Evolutionary conservation across 2,797 vertebrate genomes (phyloP), one percentile per base, ranked within the genome.

Genomic region (Sebastolobus altivelis): DNA sequence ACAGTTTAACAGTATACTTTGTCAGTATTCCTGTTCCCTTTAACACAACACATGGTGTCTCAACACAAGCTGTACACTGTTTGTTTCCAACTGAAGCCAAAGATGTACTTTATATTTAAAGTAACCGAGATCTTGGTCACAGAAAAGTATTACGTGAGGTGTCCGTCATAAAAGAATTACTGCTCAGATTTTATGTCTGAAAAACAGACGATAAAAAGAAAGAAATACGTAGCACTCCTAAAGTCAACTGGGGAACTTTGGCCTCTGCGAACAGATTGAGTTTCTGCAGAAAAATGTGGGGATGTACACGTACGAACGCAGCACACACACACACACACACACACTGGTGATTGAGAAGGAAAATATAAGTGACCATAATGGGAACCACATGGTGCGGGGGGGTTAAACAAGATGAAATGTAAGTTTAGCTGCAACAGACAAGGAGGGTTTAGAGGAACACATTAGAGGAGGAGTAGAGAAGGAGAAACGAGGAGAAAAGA

Each of bases 371-470:
- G 87, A 75, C 74, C 80, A 67, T 90, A 93, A 96, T 95, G 93
- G 90, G 88, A 96, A 95, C 92, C 95, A 96, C 93, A 96, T 96
- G 95, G 87, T 69, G 75, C 4, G 38, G 40, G 58, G 72, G 68
- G 43, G 52, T 20, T 6, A 35, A 31, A 77, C 70, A 60, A 72
- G 78, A 79, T 70, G 67, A 89, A 86, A 75, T 75, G 27, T 31
- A 80, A 7, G 62, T 85, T 77, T 12, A 72, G 75, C 65, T 78
- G 75, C 33, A 25, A 38, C 52, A 60, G 76, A 72, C 35, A 18
- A 20, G 40, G 58, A 65, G n/a, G 35, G 59, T 68, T 78, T 79
- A 33, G 62, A 52, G 63, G 14, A 67, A 56, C 52, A 52, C 65
- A 55, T 80, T 33, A 67, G 52, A 61, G 25, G 52, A 65, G 66